phyloP scores from a whole-genome alignment of 2,888 invertebrate species.

The Alcis repandata region DNA sequence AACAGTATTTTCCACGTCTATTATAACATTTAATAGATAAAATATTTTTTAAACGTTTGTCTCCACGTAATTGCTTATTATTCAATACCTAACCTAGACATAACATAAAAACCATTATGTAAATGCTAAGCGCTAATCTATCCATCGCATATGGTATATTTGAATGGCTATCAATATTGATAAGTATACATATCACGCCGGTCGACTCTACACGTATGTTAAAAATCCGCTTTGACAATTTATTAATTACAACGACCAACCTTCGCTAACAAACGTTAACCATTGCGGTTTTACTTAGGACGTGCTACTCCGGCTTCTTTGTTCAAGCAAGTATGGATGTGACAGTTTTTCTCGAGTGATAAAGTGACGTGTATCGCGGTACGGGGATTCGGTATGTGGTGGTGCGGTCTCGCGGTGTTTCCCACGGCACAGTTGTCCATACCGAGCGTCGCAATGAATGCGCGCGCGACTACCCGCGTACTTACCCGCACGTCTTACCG shows the following conservation, averaged over 20 bases:
- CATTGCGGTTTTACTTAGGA: not conserved
- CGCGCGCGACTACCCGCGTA: conserved; percentile 30
- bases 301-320: not conserved
- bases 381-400: conserved; percentile 47
- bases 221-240: conserved; percentile 67
- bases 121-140: conserved; percentile 50
- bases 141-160: conserved; percentile 48
- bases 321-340: not conserved
- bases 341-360: conserved; percentile 8
- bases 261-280: not conserved
- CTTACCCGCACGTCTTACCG: conserved; percentile 36
- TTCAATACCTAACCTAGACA: conserved; percentile 34
- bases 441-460: conserved; percentile 53
- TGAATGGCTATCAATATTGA: conserved; percentile 62
- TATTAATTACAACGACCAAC: conserved; percentile 51
- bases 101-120: conserved; percentile 47
- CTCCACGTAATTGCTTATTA: conserved; percentile 41
- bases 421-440: conserved; percentile 82
- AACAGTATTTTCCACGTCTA: not conserved
- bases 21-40: not conserved
- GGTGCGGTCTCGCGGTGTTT: conserved; percentile 60
- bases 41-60: conserved; percentile 9
- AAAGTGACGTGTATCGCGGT: conserved; percentile 18
- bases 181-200: conserved; percentile 64
- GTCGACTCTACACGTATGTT: conserved; percentile 59